Evolutionary conservation across 1,140 invertebrate species (phyloP).

Genomic region (Reticulitermes speratus): DNA sequence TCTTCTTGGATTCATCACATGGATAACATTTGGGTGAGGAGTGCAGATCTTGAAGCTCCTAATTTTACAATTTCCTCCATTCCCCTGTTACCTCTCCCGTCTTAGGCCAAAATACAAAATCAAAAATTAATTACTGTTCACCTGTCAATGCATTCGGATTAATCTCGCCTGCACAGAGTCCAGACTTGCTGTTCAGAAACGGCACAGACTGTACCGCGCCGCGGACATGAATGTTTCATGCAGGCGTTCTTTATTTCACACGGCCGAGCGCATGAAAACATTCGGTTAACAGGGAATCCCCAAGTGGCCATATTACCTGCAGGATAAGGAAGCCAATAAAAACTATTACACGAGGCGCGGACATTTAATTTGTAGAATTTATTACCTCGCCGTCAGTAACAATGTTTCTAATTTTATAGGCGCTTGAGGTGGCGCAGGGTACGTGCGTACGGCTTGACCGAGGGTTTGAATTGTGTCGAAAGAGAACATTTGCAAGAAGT

Average conservation of each 20-base stretch:
- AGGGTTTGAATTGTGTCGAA: too few relatives aligned
- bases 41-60: too few relatives aligned
- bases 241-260: conserved; percentile 16
- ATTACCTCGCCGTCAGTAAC: background rate
- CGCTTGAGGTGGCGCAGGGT: background rate
- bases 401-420: conserved; percentile 9
- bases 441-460: too few relatives aligned
- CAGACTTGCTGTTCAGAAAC: background rate
- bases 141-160: too few relatives aligned
- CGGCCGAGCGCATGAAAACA: conserved; percentile 23
- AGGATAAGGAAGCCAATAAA: conserved; percentile 6
- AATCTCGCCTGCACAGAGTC: too few relatives aligned
- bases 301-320: conserved; percentile 13
- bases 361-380: conserved; percentile 14
- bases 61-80: too few relatives aligned
- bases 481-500: too few relatives aligned
- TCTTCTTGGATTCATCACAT: too few relatives aligned
- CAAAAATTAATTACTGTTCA: too few relatives aligned
- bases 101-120: too few relatives aligned
- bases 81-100: too few relatives aligned
- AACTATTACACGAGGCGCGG: background rate
- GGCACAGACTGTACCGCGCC: background rate
- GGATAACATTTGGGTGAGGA: too few relatives aligned
- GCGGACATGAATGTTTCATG: conserved; percentile 25
- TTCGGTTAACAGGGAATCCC: conserved; percentile 29